Base-by-base conservation (phyloP, 2,797 vertebrate species). In the Hipposideros larvatus region DNA sequence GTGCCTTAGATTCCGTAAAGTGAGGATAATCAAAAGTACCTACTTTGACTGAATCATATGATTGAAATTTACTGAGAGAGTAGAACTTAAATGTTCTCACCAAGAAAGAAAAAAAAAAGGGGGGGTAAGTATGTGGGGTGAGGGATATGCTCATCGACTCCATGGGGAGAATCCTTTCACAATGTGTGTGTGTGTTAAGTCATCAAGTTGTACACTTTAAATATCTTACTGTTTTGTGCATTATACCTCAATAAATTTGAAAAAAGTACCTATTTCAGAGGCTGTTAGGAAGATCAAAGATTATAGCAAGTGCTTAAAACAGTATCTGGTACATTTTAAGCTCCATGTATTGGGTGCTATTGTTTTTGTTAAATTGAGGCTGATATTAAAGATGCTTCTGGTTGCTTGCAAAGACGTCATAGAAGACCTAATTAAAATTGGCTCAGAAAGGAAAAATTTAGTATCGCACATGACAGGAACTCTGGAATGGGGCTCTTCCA, bases 401-500 rank as follows among this genome's bases (percentile, higher is more conserved):
- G 3, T 61, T 94, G 31, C 79, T 95, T 83, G 14, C 77, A 90
- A 89, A 61, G 28, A 96, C 68, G 43, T 88, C 19, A 22, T 43
- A 63, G 77, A 84, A 73, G 13, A 91, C 2, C 34, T 83, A 65
- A 65, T 48, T 28, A 24, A 90, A 79, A 85, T 53, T 90, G 80
- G 41, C 31, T 92, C 41, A 71, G 37, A 48, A 84, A 75, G 53
- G n/a, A 68, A 75, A 75, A 92, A 26, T 41, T 74, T 59, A 71
- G 19, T 84, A 24, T 86, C 57, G 66, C 59, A 63, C 51, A 11
- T 70, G 53, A 48, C 21, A 78, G 22, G 34, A 79, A 34, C 61
- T 71, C 51, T 57, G 59, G 28, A 94, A 83, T 75, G 51, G 28
- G 53, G 28, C 24, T 93, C 19, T 46, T 85, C 7, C 0, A 34